Evolutionary conservation across 2,797 vertebrate genomes (phyloP), one percentile per base, ranked within the genome.

Genomic region (Lepilemur septentrionalis): DNA sequence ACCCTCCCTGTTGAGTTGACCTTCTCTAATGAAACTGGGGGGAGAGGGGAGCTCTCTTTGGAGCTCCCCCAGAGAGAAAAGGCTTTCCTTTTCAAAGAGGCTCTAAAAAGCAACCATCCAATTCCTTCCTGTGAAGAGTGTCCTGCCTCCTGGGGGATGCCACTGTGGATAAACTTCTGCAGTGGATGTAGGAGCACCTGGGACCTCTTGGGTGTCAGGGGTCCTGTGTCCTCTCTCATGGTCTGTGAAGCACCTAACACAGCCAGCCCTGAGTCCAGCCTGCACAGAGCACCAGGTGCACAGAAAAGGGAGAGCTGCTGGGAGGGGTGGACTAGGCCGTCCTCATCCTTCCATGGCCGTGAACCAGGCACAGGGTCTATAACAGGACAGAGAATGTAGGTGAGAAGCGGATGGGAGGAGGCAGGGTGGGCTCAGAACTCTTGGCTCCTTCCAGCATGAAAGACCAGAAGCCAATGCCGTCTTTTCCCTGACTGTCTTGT

Each of bases 281-380:
- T 84, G 50, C 25, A n/a, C 22, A 72, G n/a, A 15, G 7, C 30
- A 46, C 17, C 35, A 48, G 41, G 32, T 32, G 20, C 32, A 11
- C 2, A 17, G 7, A 10, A 86, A 38, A 41, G 65, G 41, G 30
- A 18, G 38, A 15, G 41, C 55, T 32, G 22, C 35, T 30, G 55
- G 38, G 35, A 52, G 32, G 7, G 12, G 48, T 0, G 20, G 46
- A 65, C 63, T 67, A 41, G 43, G 41, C 41, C 1, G 0, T 4
- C 30, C 32, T 57, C 1, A 0, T 35, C 63, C 35, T 65, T 43
- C 69, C 0, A 4, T 9, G 4, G 25, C 43, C 4, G 0, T 2
- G 59, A 75, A 1, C 25, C 9, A 25, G 61, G 57, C 13, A 3
- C 3, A 17, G 0, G 20, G 11, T 50, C 81, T 57, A 4, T 22